Conservation (phyloP, 2,113 vertebrate genomes). For the Arenaria interpres region DNA sequence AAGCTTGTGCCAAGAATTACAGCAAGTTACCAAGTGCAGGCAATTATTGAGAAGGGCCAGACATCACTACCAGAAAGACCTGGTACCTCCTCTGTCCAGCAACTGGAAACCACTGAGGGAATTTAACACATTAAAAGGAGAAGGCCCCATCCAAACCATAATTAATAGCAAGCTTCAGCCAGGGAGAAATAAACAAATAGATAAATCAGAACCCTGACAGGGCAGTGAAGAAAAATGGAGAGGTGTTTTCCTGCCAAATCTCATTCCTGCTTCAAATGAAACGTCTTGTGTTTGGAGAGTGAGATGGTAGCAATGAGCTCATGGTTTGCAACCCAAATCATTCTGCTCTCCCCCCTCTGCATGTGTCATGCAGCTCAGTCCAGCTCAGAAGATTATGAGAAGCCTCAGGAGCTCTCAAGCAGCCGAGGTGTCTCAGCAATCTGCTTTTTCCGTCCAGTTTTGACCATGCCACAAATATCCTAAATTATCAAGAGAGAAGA, state of each 20-base stretch:
- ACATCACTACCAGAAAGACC: background rate
- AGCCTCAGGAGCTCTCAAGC: background rate
- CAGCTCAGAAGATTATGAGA: background rate
- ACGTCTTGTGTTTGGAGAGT: background rate
- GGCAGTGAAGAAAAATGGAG: background rate
- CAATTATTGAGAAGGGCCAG: background rate
- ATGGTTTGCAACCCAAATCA: background rate
- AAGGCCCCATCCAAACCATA: constrained; percentile 41
- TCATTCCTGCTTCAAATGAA: background rate
- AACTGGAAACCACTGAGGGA: background rate
- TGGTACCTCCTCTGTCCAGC: background rate
- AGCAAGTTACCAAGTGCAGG: background rate
- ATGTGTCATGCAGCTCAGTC: background rate
- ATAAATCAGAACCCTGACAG: constrained; percentile 48
- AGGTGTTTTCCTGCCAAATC: constrained; percentile 14
- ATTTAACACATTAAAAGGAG: background rate
- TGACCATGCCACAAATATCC: background rate
- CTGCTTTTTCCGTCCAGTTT: background rate
- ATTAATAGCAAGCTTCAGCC: constrained; percentile 29
- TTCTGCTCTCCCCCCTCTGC: background rate
- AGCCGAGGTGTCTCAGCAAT: background rate
- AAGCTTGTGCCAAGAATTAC: background rate
- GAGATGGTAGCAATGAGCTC: background rate
- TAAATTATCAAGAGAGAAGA: background rate
- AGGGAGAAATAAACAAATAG: constrained; percentile 55